Evolutionary conservation across 2,113 vertebrate genomes (phyloP).

Genomic region (Nesogale talazaci): DNA sequence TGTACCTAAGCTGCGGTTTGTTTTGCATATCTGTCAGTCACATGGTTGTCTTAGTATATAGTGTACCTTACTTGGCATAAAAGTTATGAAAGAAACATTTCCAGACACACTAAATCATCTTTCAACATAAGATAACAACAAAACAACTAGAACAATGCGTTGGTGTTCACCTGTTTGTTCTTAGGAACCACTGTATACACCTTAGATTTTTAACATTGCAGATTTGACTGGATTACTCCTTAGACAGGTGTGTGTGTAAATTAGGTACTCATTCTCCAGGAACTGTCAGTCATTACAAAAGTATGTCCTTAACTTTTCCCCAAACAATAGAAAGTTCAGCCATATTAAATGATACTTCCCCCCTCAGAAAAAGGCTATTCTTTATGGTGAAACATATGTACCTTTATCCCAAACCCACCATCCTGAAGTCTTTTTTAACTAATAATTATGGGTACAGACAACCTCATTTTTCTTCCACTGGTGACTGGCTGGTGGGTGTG

Average conservation of each 20-base stretch:
- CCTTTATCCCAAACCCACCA: neutral
- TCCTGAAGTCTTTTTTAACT: too few species aligned
- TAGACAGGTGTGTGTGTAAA: neutral
- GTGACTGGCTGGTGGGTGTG: too few species aligned
- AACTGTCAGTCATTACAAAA: neutral
- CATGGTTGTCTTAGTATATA: neutral
- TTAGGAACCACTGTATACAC: neutral
- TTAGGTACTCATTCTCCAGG: too few species aligned
- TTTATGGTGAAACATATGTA: slow-evolving; percentile 44
- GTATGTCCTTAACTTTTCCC: slow-evolving; percentile 35
- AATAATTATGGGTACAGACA: too few species aligned
- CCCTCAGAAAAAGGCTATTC: slow-evolving; percentile 11
- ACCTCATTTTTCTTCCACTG: too few species aligned
- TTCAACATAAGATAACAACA: neutral
- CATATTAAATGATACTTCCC: neutral
- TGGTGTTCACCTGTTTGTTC: neutral
- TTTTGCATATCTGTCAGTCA: neutral
- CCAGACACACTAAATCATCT: neutral
- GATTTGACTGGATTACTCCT: neutral
- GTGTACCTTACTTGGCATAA: neutral
- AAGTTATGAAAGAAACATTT: neutral
- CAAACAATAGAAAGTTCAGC: slow-evolving; percentile 19
- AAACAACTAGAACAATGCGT: neutral
- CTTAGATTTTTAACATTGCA: neutral
- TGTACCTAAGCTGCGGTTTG: neutral